Evolutionary conservation across 2,113 vertebrate genomes (phyloP), one percentile per base, ranked within the genome.

Genomic region (Bubo scandiacus): DNA sequence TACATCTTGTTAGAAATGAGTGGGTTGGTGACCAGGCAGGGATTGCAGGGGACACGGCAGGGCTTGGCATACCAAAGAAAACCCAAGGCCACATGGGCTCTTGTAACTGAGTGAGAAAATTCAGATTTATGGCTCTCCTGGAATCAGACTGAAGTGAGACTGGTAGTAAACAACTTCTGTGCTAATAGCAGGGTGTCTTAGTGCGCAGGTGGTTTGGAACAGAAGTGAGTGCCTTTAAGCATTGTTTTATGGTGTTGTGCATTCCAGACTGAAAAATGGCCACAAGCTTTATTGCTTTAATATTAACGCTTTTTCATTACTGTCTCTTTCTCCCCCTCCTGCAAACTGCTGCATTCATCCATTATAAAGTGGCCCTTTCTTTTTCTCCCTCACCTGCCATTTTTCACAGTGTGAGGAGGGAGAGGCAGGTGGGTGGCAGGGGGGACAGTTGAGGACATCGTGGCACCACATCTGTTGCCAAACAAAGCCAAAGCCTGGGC

Each of bases 121-220:
- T 45, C 47, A 57, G 52, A 45, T 95, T 94, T 82, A 58, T 82
- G 74, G n/a, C 62, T 94, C 84, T 90, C 58, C 70, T 90, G 93
- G 92, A 88, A 75, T 93, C 70, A 85, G 66, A 68, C 65, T 89
- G 90, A 96, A 95, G 85, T 57, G 52, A 94, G 87, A 79, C 54
- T 85, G 92, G 78, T 85, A 88, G 93, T 96, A 96, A 96, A 96
- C 94, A 97, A 89, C 93, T 94, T 96, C 92, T 95, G 94, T 91
- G 95, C 94, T 94, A 85, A 70, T 94, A 96, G 94, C 94, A 90
- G 96, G 93, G 92, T 93, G 93, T 92, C 90, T 75, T 87, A 80
- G 58, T 10, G 0, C 91, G 93, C 96, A 96, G 92, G 96, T 96
- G 95, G 74, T 88, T 96, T 97, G 81, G 62, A 95, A 94, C 43